Percentiles rank a stretch among this genome's conserved stretches.
Evolutionary conservation across 2,113 vertebrate species (phyloP).

Genomic region (Meleagris gallopavo): DNA sequence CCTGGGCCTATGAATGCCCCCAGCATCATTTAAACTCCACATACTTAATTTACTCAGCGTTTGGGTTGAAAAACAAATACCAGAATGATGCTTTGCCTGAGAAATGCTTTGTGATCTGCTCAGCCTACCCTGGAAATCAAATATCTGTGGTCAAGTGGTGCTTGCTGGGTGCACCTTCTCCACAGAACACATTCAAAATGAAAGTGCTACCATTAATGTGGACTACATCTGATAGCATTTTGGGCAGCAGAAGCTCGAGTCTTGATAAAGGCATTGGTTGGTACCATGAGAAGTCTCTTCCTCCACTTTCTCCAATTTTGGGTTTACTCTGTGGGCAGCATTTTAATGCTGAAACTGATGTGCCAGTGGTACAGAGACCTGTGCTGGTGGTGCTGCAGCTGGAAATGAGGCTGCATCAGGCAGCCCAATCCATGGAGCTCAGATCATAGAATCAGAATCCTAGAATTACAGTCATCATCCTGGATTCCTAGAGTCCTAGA

Average conservation of each 20-base stretch:
- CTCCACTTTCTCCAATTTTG: background rate
- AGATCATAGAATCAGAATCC: background rate
- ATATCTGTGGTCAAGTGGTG: fast-evolving
- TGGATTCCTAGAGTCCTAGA: background rate
- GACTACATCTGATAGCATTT: background rate
- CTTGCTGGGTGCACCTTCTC: fast-evolving
- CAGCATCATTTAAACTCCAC: fast-evolving
- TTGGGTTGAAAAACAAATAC: background rate
- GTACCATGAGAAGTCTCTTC: background rate
- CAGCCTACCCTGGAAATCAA: background rate
- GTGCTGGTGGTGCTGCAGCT: background rate
- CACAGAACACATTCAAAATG: background rate
- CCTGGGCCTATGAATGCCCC: background rate
- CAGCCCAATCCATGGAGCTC: background rate
- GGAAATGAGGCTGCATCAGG: background rate
- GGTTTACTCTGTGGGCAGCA: background rate
- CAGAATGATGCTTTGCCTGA: background rate
- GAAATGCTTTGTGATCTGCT: background rate
- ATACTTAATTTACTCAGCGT: fast-evolving
- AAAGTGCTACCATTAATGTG: background rate
- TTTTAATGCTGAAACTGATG: background rate
- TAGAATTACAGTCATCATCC: no score
- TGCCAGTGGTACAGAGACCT: background rate
- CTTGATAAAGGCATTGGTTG: background rate
- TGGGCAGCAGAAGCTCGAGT: background rate